Evolutionary conservation across 2,797 vertebrate species (phyloP), one percentile per base, ranked within the genome.

Genomic region (Lacerta viridis): DNA sequence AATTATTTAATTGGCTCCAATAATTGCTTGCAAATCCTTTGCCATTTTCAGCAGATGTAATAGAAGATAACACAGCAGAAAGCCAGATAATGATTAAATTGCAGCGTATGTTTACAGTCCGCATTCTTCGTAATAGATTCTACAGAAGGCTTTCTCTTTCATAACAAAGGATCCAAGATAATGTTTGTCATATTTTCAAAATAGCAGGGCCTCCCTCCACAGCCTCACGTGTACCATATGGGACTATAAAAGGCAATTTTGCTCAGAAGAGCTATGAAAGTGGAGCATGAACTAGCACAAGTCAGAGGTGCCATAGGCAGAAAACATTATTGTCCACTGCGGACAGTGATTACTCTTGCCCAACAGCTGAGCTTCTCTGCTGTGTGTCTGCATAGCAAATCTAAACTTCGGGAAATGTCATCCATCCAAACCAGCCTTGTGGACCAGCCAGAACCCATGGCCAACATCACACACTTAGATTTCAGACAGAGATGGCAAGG

Each of bases 41-140:
- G 18, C 33, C 83, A 85, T 76, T 89, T 84, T 91, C 88, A 86
- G 55, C 64, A 43, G n/a, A 43, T 83, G 87, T 33, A 20, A 80
- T 4, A 90, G 77, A 90, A 90, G 88, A 91, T 84, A 79, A 17
- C 41, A 82, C 18, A 75, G 80, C 15, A 84, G 91, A 79, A 91
- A 94, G 68, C 1, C 25, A 88, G 23, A 89, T 77, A 90, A 91
- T 82, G 15, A 89, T 86, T 41, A 92, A 93, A 93, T 83, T 90
- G 43, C n/a, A 86, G 83, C 64, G 86, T 83, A 88, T 82, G 29
- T 88, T 71, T 90, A 80, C 39, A 13, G 83, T 85, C 80, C 9
- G 13, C 27, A 69, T 88, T 43, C 55, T 71, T 50, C 46, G 2
- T 76, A 87, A 87, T 50, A 79, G 2, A 90, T 20, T 84, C 36